Evolutionary conservation across 2,113 vertebrate species (phyloP).

Genomic region (Spea bombifrons): DNA sequence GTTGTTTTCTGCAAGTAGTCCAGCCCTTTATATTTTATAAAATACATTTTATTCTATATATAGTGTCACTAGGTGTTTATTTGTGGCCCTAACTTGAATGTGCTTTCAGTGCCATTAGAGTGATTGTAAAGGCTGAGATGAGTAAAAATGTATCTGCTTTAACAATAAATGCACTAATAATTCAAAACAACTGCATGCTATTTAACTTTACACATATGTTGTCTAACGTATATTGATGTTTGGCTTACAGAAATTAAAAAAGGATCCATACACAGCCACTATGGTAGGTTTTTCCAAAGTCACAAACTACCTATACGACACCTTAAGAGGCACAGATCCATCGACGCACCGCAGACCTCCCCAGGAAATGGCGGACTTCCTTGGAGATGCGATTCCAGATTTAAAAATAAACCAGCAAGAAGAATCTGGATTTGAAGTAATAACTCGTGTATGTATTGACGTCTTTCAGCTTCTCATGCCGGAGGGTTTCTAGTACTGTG

Average conservation of each 20-base stretch:
- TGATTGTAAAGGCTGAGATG: no score
- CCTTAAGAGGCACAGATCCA: slow-evolving; percentile 76
- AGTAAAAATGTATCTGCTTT: no score
- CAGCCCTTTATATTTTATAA: no score
- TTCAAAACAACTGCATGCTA: no score
- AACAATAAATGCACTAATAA: no score
- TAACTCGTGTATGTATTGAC: slow-evolving; percentile 85
- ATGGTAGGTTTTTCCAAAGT: slow-evolving; percentile 93
- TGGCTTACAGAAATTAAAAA: slow-evolving; percentile 80
- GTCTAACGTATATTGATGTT: no score
- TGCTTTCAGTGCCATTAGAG: no score
- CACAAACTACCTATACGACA: slow-evolving; percentile 91
- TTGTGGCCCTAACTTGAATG: no score
- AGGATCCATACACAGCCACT: slow-evolving; percentile 86
- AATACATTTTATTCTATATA: no score
- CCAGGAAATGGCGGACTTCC: slow-evolving; percentile 86
- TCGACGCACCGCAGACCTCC: slow-evolving; percentile 80
- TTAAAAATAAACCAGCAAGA: slow-evolving; percentile 97
- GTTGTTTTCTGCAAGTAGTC: no score
- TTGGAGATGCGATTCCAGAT: slow-evolving; percentile 87
- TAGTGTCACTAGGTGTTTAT: no score
- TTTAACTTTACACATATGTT: no score
- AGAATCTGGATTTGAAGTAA: slow-evolving; percentile 96
- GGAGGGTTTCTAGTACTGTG: not conserved
- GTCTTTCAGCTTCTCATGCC: slow-evolving; percentile 2